Base-by-base conservation (phyloP, 2,113 vertebrate genomes). In the Ahaetulla prasina region DNA sequence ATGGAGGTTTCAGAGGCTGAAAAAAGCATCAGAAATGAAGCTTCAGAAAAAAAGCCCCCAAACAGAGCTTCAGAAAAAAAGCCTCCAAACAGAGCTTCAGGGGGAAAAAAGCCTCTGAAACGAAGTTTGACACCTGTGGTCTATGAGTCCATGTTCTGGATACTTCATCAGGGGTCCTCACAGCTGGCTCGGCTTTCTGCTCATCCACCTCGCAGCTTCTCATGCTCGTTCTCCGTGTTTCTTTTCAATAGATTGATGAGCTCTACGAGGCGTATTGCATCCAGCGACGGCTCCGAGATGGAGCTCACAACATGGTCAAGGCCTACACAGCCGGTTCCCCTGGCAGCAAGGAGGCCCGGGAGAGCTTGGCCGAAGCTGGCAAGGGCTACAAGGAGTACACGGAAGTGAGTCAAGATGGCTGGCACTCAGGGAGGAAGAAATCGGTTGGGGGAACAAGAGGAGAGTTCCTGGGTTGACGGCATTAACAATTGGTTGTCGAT, bases 381-480 rank as follows among this genome's bases (percentile, higher is more conserved):
- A 98, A 99, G 95, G 98, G 99, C 91, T 99, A 99, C 96, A 99
- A 98, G 92, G 99, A 99, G 91, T 99, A 99, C 97, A 99, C 99
- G 0, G 99, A 99, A 99, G 99, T 99, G 92, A 98, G 85, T 57
- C 45, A 22, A 30, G 55, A 55, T 14, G 16, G 6, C 0, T 0
- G 54, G 60, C 49, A 25, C 49, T 52, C 35, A 35, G 85, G 90
- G 12, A 8, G 25, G 5, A 3, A 47, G 92, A 47, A 89, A 74
- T 12, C 9, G 54, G 52, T 47, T 54, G 25, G 23, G 6, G 30
- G 8, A 20, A 80, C 35, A 22, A 43, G 30, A 9, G 8, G 16
- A 20, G 35, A n/a, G 3, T 14, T 22, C 54, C 85, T 55, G 16
- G 0, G 5, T 47, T 57, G 14, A 25, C 23, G 52, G 35, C 88